Evolutionary conservation across 2,888 invertebrate genomes (phyloP).

Genomic region (Patella caerulea): DNA sequence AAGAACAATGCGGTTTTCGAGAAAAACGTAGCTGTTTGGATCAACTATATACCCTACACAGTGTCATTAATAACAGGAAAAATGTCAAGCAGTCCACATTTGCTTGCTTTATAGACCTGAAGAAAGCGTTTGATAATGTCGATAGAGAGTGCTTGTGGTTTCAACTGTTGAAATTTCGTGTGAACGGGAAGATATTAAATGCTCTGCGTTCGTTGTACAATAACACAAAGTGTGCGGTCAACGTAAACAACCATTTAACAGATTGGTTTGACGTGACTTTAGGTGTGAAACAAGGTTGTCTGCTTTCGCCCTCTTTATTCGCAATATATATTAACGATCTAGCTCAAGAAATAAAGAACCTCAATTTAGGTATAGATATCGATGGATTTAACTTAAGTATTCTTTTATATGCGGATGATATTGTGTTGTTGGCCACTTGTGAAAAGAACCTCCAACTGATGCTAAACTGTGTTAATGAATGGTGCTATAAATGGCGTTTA

Average conservation of each 20-base stretch:
- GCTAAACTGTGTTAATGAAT: too few species aligned
- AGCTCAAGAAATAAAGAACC: not conserved
- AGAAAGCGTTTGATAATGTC: not conserved
- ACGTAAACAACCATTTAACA: not conserved
- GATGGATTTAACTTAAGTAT: not conserved
- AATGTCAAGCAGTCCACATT: not conserved
- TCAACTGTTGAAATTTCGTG: too few species aligned
- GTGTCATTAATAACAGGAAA: not conserved
- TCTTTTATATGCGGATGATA: too few species aligned
- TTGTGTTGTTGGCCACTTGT: too few species aligned
- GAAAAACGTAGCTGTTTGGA: not conserved
- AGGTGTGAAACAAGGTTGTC: constrained; percentile 8
- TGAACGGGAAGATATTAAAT: not conserved
- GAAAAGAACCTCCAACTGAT: too few species aligned
- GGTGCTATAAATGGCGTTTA: too few species aligned
- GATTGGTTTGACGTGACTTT: not conserved
- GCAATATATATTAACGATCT: constrained; percentile 10
- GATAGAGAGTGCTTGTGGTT: too few species aligned
- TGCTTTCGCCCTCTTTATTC: not conserved
- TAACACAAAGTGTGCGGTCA: constrained; percentile 1
- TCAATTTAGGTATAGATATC: not conserved
- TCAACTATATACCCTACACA: not conserved
- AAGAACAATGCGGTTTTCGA: too few species aligned
- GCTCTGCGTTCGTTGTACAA: not conserved
- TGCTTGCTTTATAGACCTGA: not conserved